phyloP scores from a whole-genome alignment of 2,113 vertebrate genomes.

The Dasyornis broadbenti region DNA sequence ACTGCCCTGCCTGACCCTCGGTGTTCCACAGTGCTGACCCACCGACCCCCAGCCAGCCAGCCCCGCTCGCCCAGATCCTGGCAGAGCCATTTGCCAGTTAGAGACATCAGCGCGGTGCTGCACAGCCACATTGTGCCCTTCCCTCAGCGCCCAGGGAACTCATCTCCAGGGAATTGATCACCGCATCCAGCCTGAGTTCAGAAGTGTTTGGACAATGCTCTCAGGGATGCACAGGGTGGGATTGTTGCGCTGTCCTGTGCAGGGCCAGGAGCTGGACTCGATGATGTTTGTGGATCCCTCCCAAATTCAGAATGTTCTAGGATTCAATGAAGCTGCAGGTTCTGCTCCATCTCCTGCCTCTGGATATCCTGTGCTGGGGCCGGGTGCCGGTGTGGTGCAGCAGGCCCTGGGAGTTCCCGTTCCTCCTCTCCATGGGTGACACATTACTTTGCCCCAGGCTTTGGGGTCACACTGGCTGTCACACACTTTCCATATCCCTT shows the following conservation, averaged over 20 bases:
- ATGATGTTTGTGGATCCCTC: background rate
- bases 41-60: background rate
- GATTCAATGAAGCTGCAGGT: background rate
- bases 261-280: background rate
- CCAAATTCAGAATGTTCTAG: background rate
- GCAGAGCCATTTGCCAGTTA: rapidly evolving
- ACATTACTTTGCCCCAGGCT: background rate
- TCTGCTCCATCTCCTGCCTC: background rate
- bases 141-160: no score
- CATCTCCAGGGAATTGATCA: no score
- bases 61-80: rapidly evolving
- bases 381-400: background rate
- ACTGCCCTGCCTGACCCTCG: background rate
- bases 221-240: background rate
- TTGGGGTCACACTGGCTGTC: background rate
- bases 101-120: rapidly evolving
- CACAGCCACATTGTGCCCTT: background rate
- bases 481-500: background rate
- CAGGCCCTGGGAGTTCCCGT: background rate
- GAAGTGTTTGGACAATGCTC: background rate
- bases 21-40: background rate
- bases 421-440: background rate
- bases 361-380: background rate
- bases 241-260: background rate
- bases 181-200: background rate